Conservation (phyloP, 1,140 invertebrate species). For the Limonius californicus region DNA sequence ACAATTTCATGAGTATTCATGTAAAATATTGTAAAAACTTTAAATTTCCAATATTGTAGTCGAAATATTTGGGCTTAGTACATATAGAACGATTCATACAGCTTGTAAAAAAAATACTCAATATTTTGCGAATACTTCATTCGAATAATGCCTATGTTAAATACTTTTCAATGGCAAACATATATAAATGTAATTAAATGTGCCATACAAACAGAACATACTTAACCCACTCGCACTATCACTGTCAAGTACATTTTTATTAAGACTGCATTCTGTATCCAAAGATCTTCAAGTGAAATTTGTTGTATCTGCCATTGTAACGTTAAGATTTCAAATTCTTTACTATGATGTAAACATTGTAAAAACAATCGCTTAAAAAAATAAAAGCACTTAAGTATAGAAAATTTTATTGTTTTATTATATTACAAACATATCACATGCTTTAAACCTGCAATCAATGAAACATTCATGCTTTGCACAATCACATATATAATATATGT, state of each 20-base stretch:
- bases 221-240: not conserved
- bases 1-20: conserved; percentile 2
- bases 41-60: too few species aligned
- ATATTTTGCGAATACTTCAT: not conserved
- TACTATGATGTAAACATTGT: conserved; percentile 5
- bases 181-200: conserved; percentile 5
- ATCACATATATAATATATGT: too few species aligned
- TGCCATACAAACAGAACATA: not conserved
- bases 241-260: conserved; percentile 1
- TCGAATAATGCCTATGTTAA: not conserved
- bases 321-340: conserved; percentile 9
- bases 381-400: not conserved
- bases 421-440: not conserved
- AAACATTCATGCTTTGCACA: too few species aligned
- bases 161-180: not conserved
- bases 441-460: too few species aligned
- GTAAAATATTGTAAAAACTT: not conserved
- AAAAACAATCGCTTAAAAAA: conserved; percentile 8
- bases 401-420: not conserved
- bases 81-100: not conserved
- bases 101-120: not conserved
- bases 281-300: conserved; percentile 1
- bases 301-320: conserved; percentile 7
- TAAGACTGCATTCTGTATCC: conserved; percentile 1
- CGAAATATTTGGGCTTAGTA: too few species aligned